Base-by-base conservation (phyloP, 2,113 vertebrate species). In the Phyllostomus discolor region DNA sequence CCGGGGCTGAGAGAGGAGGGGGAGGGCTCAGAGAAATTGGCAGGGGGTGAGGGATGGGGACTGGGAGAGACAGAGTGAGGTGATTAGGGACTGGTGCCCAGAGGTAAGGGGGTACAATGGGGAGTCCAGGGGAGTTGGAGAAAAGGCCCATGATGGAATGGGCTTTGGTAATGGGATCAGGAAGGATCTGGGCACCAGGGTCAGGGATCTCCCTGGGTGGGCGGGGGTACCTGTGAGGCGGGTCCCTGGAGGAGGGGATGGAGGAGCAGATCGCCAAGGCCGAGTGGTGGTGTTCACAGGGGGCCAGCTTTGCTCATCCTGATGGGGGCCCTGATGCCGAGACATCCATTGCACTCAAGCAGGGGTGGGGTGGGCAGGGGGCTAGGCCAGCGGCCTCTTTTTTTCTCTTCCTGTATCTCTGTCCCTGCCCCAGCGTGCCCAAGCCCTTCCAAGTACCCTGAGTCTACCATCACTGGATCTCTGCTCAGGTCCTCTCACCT, bases 251-350 rank as follows among this genome's bases (percentile, higher is more conserved):
- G 94, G 97, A 94, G 97, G 97, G 75, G 97, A 95, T 1, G 97
- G 97, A 92, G 98, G 98, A 76, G 97, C 97, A 43, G 98, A 98
- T 95, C 96, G 88, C 98, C 98, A 98, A 93, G 97, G 97, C 70
- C 98, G 93, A 72, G 59, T 54, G 73, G 88, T 95, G 62, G 90
- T n/a, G 48, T 59, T 95, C 73, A 92, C 85, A 79, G 92, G 64
- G 59, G 97, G 94, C 96, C 97, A 97, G 84, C 75, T 91, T 12
- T 75, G 92, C 48, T 97, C 97, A 96, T 93, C 94, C 87, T 80
- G 69, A 24, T 73, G 79, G 69, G 38, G 46, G 26, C 57, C 83
- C 94, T 97, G 94, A 86, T n/a, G 70, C 67, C 31, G 70, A 92
- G 64, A 94, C 3, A 72, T 38, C 62, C 88, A 1, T 73, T 90